A percentile compares a stretch with the other conserved stretches of the same genome.
Conservation (phyloP, 2,888 invertebrate species). For the Cancer borealis region DNA sequence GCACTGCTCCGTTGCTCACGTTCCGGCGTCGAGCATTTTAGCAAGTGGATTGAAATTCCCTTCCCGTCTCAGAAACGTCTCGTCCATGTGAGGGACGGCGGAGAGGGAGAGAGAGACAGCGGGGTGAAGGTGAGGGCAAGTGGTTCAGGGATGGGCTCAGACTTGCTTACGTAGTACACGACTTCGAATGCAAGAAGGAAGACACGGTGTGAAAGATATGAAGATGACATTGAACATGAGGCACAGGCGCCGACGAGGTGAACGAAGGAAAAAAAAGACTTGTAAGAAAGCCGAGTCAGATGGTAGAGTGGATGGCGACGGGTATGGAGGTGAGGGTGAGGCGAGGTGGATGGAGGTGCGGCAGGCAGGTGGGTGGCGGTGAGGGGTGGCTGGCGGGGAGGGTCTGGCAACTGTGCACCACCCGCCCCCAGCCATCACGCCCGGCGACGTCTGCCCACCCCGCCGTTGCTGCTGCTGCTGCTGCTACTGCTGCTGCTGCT, state of each 20-base stretch:
- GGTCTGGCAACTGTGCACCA: conserved; percentile 40
- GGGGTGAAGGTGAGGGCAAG: conserved; percentile 24
- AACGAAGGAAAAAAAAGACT: neutral
- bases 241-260: neutral
- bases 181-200: neutral
- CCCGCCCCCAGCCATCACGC: conserved; percentile 58
- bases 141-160: conserved; percentile 38
- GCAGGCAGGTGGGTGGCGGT: neutral
- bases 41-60: neutral
- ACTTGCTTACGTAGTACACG: neutral
- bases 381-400: neutral
- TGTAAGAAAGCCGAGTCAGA: neutral
- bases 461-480: neutral
- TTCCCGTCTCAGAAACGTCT: neutral
- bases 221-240: neutral
- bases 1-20: conserved; percentile 18
- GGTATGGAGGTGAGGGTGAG: conserved; percentile 33
- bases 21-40: neutral
- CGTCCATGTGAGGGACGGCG: neutral
- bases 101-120: neutral
- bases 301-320: neutral
- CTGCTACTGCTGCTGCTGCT: neutral
- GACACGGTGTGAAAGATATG: neutral
- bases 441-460: conserved; percentile 53
- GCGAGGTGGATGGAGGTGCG: conserved; percentile 8